phyloP scores from a whole-genome alignment of 2,888 invertebrate genomes.

The Microctonus aethiopoides region DNA sequence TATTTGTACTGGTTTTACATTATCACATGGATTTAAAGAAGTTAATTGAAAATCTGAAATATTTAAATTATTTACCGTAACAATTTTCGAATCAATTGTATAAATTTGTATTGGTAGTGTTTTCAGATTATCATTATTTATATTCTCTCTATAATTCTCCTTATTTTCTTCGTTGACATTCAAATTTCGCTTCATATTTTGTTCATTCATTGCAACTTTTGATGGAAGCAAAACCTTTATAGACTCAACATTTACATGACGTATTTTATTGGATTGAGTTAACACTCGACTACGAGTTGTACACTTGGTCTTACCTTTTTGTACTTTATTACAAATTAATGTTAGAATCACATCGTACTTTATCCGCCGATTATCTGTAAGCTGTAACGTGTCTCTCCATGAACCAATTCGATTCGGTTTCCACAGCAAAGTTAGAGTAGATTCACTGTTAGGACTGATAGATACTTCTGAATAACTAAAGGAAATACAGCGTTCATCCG shows the following conservation, averaged over 20 bases:
- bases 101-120: background rate
- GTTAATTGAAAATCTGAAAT: conserved; percentile 26
- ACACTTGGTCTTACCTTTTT: conserved; percentile 28
- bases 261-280: conserved; percentile 31
- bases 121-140: background rate
- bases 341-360: conserved; percentile 73
- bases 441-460: conserved; percentile 71
- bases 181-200: background rate
- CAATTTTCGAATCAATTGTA: conserved; percentile 45
- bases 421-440: conserved; percentile 74
- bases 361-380: conserved; percentile 74
- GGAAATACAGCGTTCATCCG: conserved; percentile 71
- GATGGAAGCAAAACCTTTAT: background rate
- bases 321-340: conserved; percentile 37
- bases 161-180: conserved; percentile 5
- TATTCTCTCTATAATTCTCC: conserved; percentile 1
- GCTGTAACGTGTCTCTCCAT: conserved; percentile 73
- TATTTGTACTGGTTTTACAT: background rate
- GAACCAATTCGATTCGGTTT: conserved; percentile 72
- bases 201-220: background rate
- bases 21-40: background rate
- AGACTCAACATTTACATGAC: background rate
- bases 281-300: conserved; percentile 20
- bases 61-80: conserved; percentile 40
- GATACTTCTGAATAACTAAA: conserved; percentile 71